Base-by-base conservation (phyloP, 2,797 vertebrate genomes). In the Sebastes melanostomus region DNA sequence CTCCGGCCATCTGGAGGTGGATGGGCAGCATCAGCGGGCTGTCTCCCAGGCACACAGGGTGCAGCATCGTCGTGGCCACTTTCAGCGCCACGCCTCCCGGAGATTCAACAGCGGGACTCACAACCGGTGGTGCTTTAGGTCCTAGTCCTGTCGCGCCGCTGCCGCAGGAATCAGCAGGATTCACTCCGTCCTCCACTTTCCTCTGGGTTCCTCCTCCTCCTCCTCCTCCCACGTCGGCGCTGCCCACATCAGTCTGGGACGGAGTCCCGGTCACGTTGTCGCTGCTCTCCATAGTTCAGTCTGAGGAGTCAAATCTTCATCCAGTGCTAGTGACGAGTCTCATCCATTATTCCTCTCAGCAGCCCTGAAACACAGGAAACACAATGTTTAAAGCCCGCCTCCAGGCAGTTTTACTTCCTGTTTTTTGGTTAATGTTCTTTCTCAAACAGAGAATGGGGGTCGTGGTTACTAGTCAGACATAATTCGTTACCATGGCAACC, bases 31-130 rank as follows among this genome's bases (percentile, higher is more conserved):
- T 96, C 65, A 99, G 96, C 0, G 97, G 97, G 85, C 96, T 97
- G 70, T 99, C 98, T 42, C 97, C 98, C 27, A 99, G 94, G 88
- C 98, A 99, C 91, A 99, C 95, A 10, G 98, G 98, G 91, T 99
- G 98, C 52, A 99, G 95, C 24, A 99, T 96, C 0, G 98, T 97
- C 27, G 98, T 97, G 9, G 96, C 96, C n/a, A 99, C 96, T 90
- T 99, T 99, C 2, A 99, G 94, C 6, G 98, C 96, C 76, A 99
- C 93, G 3, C 97, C 97, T 2, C 96, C 97, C n/a, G 97, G 92
- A 0, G 97, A 89, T 22, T 98, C 98, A 0, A 96, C 81, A 0
- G 91, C 76, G 0, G 97, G 96, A 1, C 93, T 95, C 86, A 97
- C 93, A 68, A 96, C 95, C 3, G 87, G 25, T 0, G 96, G 92